Evolutionary conservation across 2,888 invertebrate species (phyloP).

Genomic region (Crematogaster levior): DNA sequence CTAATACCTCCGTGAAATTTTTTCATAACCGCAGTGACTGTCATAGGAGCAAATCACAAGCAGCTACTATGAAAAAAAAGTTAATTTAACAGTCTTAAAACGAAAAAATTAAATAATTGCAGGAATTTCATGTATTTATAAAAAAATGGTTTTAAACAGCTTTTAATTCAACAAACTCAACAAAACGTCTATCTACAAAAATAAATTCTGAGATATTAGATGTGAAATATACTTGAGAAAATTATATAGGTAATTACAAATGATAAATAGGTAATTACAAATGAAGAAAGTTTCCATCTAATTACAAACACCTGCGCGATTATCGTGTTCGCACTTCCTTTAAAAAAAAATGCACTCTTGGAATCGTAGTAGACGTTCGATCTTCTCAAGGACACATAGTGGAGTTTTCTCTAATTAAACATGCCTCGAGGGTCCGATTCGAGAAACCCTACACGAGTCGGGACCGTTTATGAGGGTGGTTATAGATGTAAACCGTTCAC

Average conservation of each 20-base stretch:
- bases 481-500: constrained; percentile 48
- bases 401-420: constrained; percentile 70
- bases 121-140: background rate
- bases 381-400: constrained; percentile 18
- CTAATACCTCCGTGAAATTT: background rate
- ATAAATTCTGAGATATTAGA: background rate
- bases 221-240: too few relatives aligned
- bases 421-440: constrained; percentile 65
- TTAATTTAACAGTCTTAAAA: background rate
- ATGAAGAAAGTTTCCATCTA: background rate
- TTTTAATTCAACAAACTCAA: background rate
- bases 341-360: constrained; percentile 27
- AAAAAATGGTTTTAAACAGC: background rate
- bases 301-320: constrained; percentile 25
- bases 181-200: background rate
- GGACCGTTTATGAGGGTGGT: constrained; percentile 48
- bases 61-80: too few relatives aligned
- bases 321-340: background rate
- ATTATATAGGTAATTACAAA: too few relatives aligned
- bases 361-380: constrained; percentile 11
- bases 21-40: background rate
- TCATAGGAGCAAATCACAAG: background rate
- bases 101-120: background rate
- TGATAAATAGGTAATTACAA: too few relatives aligned
- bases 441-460: constrained; percentile 43